Conservation (phyloP, 2,797 vertebrate genomes). For the Octomys mimax region DNA sequence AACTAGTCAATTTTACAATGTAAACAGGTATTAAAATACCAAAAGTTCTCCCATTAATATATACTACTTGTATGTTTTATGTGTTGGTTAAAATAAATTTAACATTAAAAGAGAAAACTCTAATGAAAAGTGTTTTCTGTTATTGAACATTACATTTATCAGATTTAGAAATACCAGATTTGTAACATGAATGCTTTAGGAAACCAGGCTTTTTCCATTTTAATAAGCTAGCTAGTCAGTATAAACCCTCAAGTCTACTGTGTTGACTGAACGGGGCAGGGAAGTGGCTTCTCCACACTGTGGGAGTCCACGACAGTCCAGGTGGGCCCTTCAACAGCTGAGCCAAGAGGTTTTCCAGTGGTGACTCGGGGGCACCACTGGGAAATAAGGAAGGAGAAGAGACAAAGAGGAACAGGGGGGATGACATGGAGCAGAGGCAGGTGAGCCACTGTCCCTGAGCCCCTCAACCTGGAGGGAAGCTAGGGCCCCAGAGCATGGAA, state of each 20-base stretch:
- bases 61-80: background rate
- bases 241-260: background rate
- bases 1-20: background rate
- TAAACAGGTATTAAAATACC: background rate
- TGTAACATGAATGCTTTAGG: background rate
- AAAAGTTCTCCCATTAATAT: background rate
- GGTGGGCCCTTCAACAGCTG: background rate
- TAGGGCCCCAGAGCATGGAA: background rate
- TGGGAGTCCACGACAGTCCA: background rate
- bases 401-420: rapidly evolving
- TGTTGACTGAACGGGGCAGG: background rate
- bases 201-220: conserved; percentile 19
- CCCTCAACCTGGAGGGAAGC: background rate
- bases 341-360: background rate
- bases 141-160: background rate
- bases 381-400: background rate
- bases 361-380: background rate
- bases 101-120: background rate
- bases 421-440: background rate
- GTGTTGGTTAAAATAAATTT: background rate
- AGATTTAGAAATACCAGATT: background rate
- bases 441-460: no score
- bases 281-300: background rate
- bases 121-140: background rate
- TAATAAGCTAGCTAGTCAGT: conserved; percentile 2